Percentiles rank a stretch among this genome's conserved stretches.
Evolutionary conservation across 2,113 vertebrate genomes (phyloP).

Genomic region (Neodon shergylaensis): DNA sequence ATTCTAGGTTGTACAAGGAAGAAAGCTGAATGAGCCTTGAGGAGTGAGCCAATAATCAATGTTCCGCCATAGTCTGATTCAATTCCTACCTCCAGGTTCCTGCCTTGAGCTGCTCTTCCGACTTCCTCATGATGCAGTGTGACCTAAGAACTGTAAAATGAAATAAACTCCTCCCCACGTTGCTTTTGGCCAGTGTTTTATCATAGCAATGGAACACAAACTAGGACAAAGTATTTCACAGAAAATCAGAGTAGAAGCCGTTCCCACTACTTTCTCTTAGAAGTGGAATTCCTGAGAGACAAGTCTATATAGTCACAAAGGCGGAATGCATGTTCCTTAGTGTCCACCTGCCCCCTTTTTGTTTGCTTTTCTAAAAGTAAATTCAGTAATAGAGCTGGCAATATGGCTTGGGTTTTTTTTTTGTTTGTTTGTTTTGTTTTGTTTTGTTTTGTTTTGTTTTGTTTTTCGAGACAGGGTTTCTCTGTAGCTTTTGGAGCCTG

Average conservation of each 20-base stretch:
- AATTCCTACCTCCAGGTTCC: neutral
- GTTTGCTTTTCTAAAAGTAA: neutral
- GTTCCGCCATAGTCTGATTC: neutral
- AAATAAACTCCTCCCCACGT: neutral
- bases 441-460: too few relatives aligned
- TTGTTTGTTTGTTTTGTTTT: too few relatives aligned
- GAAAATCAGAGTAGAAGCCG: neutral
- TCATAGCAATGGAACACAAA: neutral
- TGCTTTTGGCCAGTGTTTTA: neutral
- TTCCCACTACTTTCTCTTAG: neutral
- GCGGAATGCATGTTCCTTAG: neutral
- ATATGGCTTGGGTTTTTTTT: neutral
- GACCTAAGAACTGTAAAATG: neutral
- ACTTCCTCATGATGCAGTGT: neutral
- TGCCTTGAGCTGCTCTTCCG: neutral
- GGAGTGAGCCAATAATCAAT: neutral
- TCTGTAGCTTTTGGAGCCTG: too few relatives aligned
- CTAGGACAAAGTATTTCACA: neutral
- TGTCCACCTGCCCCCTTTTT: neutral
- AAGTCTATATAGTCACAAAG: neutral
- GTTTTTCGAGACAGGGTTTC: too few relatives aligned
- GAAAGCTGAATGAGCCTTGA: neutral
- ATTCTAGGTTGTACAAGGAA: neutral
- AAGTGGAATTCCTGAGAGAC: neutral
- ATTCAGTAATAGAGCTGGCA: neutral